A percentile compares a stretch with the other conserved stretches of the same genome.
Evolutionary conservation across 2,113 vertebrate genomes (phyloP).

Genomic region (Pheucticus melanocephalus): DNA sequence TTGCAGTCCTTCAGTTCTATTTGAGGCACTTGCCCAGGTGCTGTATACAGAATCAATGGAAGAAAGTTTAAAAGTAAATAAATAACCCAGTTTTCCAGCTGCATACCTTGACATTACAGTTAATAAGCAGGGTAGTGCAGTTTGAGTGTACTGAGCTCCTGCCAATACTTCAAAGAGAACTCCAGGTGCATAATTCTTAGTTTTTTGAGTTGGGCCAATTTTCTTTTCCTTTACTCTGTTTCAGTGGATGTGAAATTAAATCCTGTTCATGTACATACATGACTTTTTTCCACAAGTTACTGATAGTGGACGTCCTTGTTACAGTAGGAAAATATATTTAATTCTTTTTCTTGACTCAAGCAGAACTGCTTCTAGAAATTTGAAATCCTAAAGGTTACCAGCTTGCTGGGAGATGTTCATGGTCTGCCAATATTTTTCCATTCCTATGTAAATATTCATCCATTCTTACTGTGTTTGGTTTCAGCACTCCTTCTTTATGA

Average conservation of each 20-base stretch:
- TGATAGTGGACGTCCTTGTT: background rate
- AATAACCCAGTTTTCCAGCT: background rate
- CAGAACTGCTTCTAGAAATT: background rate
- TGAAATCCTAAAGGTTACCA: background rate
- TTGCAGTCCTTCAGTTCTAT: background rate
- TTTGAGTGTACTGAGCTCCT: background rate
- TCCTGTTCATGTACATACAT: background rate
- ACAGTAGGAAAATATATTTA: background rate
- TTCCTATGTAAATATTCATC: background rate
- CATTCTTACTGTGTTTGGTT: background rate
- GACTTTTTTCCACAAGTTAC: background rate
- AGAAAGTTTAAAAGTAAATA: background rate
- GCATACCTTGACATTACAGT: background rate
- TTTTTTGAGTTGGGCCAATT: background rate
- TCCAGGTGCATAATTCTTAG: background rate
- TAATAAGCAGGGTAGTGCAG: background rate
- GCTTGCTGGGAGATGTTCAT: background rate
- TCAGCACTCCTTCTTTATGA: background rate
- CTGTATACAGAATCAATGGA: background rate
- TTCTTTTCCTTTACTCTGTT: background rate
- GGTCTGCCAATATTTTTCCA: background rate
- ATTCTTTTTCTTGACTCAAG: background rate
- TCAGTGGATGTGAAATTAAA: background rate
- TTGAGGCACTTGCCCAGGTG: background rate
- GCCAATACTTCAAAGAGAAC: background rate